Evolutionary conservation across 2,797 vertebrate species (phyloP).

Genomic region (Lacerta bilineata): DNA sequence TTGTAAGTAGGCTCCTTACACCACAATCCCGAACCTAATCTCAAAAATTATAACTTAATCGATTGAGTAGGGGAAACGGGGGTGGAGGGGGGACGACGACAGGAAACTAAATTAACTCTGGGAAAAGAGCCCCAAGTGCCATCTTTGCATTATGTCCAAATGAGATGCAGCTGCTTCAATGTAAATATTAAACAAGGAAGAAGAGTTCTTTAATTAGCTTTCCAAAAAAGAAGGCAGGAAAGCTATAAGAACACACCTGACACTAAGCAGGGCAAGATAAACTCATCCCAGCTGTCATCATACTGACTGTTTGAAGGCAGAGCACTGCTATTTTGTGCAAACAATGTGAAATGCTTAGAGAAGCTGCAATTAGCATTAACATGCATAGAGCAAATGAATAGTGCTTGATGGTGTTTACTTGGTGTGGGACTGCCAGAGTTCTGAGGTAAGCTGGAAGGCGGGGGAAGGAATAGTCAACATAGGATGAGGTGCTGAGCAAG

Average conservation of each 20-base stretch:
- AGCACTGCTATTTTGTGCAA: slow-evolving; percentile 77
- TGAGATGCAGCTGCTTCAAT: slow-evolving; percentile 75
- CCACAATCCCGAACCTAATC: slow-evolving; percentile 49
- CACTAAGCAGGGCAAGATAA: slow-evolving; percentile 73
- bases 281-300: slow-evolving; percentile 76
- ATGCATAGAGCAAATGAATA: slow-evolving; percentile 74
- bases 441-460: slow-evolving; percentile 9
- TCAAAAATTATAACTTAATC: slow-evolving; percentile 59
- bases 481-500: background rate
- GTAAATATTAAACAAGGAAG: slow-evolving; percentile 78
- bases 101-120: slow-evolving; percentile 47
- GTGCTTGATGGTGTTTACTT: slow-evolving; percentile 76
- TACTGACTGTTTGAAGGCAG: slow-evolving; percentile 77
- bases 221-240: slow-evolving; percentile 73
- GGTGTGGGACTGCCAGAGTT: slow-evolving; percentile 55
- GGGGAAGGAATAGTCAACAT: background rate
- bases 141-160: slow-evolving; percentile 66
- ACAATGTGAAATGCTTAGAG: slow-evolving; percentile 78
- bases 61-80: background rate
- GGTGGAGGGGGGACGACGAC: background rate
- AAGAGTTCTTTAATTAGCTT: slow-evolving; percentile 74
- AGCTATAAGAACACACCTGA: slow-evolving; percentile 79
- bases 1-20: slow-evolving; percentile 48
- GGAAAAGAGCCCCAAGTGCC: slow-evolving; percentile 70
- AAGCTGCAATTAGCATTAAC: slow-evolving; percentile 80